phyloP scores from a whole-genome alignment of 2,113 vertebrate species.

The Phylloscopus trochiloides region DNA sequence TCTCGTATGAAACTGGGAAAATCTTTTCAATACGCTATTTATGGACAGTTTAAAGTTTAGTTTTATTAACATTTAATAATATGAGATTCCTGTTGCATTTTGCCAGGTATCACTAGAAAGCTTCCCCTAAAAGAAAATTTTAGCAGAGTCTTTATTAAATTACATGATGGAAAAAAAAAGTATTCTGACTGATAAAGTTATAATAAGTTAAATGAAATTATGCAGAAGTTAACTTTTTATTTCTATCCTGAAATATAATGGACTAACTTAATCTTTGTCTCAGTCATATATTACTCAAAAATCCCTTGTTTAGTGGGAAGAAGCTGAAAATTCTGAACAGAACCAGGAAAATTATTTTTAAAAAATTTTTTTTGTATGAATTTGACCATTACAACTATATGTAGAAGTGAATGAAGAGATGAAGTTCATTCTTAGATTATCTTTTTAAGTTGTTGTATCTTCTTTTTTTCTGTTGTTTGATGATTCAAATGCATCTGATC shows the following conservation, averaged over 20 bases:
- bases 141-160: not conserved
- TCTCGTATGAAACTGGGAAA: not conserved
- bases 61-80: not conserved
- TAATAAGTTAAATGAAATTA: not conserved
- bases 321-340: not conserved
- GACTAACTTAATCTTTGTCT: not conserved
- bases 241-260: not conserved
- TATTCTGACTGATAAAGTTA: not conserved
- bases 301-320: not conserved
- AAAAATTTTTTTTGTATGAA: too few species aligned
- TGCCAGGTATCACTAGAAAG: not conserved
- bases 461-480: not conserved
- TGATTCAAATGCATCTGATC: not conserved
- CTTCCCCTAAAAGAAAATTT: not conserved
- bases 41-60: not conserved
- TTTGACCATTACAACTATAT: too few species aligned
- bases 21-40: not conserved
- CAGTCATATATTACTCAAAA: not conserved
- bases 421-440: too few species aligned
- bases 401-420: too few species aligned
- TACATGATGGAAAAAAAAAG: not conserved
- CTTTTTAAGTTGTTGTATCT: accelerated
- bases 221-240: not conserved
- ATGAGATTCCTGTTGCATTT: not conserved
- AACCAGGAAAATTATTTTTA: not conserved